Conservation (phyloP, 2,797 vertebrate genomes). For the Schizothorax lantsangensis region DNA sequence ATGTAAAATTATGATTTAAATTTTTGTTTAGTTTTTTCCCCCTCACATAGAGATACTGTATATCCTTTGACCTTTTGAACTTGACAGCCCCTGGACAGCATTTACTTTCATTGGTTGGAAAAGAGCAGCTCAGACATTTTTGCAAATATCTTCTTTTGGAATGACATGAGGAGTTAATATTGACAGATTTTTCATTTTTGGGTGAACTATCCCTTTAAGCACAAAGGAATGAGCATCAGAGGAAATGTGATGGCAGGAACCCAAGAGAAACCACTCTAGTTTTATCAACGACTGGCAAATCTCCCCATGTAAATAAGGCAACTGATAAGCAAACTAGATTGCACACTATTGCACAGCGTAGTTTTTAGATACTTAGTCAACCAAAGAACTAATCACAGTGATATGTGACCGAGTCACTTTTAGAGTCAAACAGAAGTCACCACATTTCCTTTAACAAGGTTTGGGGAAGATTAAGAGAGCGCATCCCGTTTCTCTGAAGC, state of each 20-base stretch:
- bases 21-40: too few species aligned
- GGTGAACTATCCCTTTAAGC: neutral
- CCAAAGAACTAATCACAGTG: neutral
- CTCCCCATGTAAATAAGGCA: neutral
- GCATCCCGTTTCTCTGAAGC: neutral
- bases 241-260: neutral
- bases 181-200: neutral
- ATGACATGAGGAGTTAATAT: too few species aligned
- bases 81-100: neutral
- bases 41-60: too few species aligned
- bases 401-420: neutral
- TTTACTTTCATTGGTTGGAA: neutral
- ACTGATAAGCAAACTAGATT: constrained; percentile 20
- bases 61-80: too few species aligned
- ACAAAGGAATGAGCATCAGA: neutral
- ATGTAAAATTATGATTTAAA: too few species aligned
- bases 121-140: neutral
- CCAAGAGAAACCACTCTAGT: constrained; percentile 18
- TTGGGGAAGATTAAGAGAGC: constrained; percentile 17
- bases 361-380: constrained; percentile 7
- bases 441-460: neutral
- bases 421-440: neutral
- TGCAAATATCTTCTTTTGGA: neutral
- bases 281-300: constrained; percentile 1
- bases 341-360: too few species aligned